Evolutionary conservation across 2,888 invertebrate genomes (phyloP), one percentile per base, ranked within the genome.

Genomic region (Euplexia lucipara): DNA sequence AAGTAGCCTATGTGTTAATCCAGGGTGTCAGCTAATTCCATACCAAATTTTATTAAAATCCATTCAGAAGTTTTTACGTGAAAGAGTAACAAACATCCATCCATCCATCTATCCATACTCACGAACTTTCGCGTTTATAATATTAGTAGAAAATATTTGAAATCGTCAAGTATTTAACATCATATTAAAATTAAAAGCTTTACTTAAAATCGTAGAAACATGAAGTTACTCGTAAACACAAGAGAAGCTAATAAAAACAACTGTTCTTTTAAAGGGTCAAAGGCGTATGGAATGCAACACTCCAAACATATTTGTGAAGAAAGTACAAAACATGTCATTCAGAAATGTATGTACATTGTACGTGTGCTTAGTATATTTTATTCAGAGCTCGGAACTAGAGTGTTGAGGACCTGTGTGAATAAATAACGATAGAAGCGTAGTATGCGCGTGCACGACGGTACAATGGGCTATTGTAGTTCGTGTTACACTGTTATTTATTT

Each of bases 281-380:
- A 65, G 18, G 9, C 5, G 4, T 14, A 57, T 14, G 44, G 22
- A 26, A 45, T 58, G 39, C 18, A 26, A 10, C 37, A 34, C 20
- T 41, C n/a, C 26, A 1, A 4, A 69, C 59, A 65, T 70, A 47
- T 18, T 70, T 70, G 47, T 35, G 35, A 37, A 61, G 66, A 66
- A 66, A 70, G 71, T 44, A 32, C n/a, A 12, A 37, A 22, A 26
- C 16, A 26, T 37, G 45, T 64, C 16, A 42, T 70, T 62, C 39
- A 16, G 8, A 22, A 42, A 64, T 42, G 26, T 35, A 26, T 18
- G 65, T 51, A 51, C 65, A 41, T 16, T 41, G 45, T 54, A 39
- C 10, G 44, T 58, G 47, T 52, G n/a, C 48, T 60, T 78, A 14
- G 26, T 37, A 35, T 67, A 67, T 67, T 37, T 73, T 52, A 74